Evolutionary conservation across 2,113 vertebrate genomes (phyloP).

Genomic region (Clinocottus analis): DNA sequence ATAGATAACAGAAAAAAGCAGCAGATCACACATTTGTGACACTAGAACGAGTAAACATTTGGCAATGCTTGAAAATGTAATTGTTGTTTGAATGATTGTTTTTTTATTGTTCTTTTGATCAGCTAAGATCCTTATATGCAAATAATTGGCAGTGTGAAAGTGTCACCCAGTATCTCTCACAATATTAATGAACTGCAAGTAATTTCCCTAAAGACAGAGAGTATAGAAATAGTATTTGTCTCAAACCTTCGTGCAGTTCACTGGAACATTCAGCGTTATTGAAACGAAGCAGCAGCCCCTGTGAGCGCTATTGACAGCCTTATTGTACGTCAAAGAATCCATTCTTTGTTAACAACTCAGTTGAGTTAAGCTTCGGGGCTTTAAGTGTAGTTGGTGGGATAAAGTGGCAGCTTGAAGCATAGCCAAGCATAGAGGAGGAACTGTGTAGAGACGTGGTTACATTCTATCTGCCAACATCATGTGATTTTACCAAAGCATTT

Average conservation of each 20-base stretch:
- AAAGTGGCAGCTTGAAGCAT: conserved; percentile 19
- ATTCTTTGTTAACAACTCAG: conserved; percentile 40
- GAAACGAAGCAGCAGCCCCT: conserved; percentile 19
- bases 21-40: neutral
- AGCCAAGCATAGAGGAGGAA: conserved; percentile 61
- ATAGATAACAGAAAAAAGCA: neutral
- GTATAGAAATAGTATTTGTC: neutral
- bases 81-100: neutral
- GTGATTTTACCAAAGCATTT: conserved; percentile 66
- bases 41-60: neutral
- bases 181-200: neutral
- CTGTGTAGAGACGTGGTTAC: conserved; percentile 53
- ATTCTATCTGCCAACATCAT: conserved; percentile 70
- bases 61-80: neutral
- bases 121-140: neutral
- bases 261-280: conserved; percentile 1
- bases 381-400: conserved; percentile 39
- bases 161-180: neutral
- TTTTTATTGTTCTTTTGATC: too few relatives aligned
- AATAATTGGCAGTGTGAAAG: neutral
- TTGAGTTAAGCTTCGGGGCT: conserved; percentile 29
- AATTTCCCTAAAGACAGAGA: neutral
- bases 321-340: conserved; percentile 36
- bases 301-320: conserved; percentile 16
- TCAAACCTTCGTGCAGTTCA: conserved; percentile 16